Conservation (phyloP, 2,888 invertebrate genomes). For the Drosophila fulvimacula region DNA sequence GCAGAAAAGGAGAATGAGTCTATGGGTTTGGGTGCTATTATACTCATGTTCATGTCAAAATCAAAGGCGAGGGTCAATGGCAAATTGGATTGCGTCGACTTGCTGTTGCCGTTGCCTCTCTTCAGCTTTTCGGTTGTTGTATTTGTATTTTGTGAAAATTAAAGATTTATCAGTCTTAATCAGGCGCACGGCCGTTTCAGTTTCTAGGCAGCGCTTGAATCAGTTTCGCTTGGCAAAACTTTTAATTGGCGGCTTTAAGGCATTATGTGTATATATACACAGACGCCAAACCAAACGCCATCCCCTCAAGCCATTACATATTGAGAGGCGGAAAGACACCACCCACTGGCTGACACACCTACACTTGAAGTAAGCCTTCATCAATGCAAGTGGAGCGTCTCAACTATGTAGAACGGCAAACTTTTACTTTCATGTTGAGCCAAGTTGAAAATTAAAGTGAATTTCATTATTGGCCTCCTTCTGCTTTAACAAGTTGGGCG, state of each 20-base stretch:
- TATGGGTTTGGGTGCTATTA: slow-evolving; percentile 4
- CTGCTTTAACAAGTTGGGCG: slow-evolving; percentile 39
- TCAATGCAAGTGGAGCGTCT: slow-evolving; percentile 59
- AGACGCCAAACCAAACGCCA: too few relatives aligned
- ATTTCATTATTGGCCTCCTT: slow-evolving; percentile 54
- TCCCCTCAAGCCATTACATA: slow-evolving; percentile 1
- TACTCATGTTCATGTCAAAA: slow-evolving; percentile 37
- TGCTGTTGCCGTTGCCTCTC: background rate
- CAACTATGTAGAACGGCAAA: slow-evolving; percentile 46
- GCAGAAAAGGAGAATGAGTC: background rate
- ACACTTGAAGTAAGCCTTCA: slow-evolving; percentile 58
- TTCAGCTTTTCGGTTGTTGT: background rate
- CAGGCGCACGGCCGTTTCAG: slow-evolving; percentile 22
- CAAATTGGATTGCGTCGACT: slow-evolving; percentile 55
- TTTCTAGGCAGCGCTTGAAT: slow-evolving; percentile 18
- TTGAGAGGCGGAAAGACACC: slow-evolving; percentile 25
- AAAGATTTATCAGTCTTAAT: slow-evolving; percentile 63
- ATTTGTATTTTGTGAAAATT: slow-evolving; percentile 37
- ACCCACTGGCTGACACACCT: slow-evolving; percentile 25
- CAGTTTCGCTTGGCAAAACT: slow-evolving; percentile 55
- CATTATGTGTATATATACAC: slow-evolving; percentile 39
- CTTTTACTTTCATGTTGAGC: slow-evolving; percentile 70
- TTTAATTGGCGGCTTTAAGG: slow-evolving; percentile 77
- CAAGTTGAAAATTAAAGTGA: slow-evolving; percentile 66
- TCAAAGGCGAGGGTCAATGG: slow-evolving; percentile 71